A percentile compares a stretch with the other conserved stretches of the same genome.
phyloP scores from a whole-genome alignment of 2,113 vertebrate genomes.

The Mirounga angustirostris region DNA sequence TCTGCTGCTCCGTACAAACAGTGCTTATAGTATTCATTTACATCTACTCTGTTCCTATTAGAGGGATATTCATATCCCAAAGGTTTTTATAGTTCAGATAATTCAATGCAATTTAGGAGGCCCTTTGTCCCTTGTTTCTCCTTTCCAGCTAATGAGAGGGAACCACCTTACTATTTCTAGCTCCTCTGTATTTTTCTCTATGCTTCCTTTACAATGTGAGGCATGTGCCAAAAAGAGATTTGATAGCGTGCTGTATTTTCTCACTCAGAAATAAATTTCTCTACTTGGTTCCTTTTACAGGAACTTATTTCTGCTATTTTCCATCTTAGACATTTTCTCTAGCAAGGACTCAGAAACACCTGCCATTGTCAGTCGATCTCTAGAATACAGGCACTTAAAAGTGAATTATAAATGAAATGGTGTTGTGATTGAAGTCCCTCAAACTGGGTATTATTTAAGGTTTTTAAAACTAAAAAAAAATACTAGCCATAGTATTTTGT shows the following conservation, averaged over 20 bases:
- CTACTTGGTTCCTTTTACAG: neutral
- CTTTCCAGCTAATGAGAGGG: neutral
- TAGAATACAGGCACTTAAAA: neutral
- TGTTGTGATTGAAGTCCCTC: neutral
- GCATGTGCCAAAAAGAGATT: neutral
- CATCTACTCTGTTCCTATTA: neutral
- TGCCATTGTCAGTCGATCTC: neutral
- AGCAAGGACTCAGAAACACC: neutral
- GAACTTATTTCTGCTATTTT: neutral
- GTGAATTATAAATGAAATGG: constrained; percentile 36
- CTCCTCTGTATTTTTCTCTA: neutral
- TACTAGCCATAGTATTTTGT: neutral
- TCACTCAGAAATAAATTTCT: constrained; percentile 24
- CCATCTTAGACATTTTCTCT: constrained; percentile 11
- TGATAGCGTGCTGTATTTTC: neutral
- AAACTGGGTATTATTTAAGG: neutral
- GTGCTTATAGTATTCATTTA: neutral
- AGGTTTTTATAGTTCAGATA: neutral
- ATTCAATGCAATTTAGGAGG: neutral
- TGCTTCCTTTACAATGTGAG: neutral
- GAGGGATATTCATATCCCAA: neutral
- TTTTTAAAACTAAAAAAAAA: neutral
- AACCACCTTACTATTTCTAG: neutral
- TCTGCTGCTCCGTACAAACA: neutral
- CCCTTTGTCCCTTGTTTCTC: neutral